Base-by-base conservation (phyloP, 2,113 vertebrate species). In the Cathartes aura region DNA sequence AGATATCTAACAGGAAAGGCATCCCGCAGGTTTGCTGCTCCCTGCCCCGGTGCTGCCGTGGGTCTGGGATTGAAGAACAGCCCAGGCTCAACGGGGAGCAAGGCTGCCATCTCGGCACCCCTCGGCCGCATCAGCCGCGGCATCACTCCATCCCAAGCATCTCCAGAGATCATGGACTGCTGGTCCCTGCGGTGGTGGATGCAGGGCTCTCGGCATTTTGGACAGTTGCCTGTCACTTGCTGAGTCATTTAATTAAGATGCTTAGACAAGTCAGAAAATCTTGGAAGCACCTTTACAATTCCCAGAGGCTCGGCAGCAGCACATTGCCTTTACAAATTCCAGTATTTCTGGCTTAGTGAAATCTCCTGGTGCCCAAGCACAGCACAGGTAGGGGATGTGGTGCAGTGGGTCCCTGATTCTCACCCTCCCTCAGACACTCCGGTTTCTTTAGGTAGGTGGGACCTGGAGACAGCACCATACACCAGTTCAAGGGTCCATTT, bases 81-180 rank as follows among this genome's bases (percentile, higher is more conserved):
- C 53, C 14, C 59, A 8, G 55, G 59, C 29, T 59, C 74, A 13
- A 20, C 1, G 0, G 48, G 53, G 21, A 36, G 8, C 59, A 24
- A 18, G 0, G 0, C n/a, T 58, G 52, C 38, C 60, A 21, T 2
- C 52, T 8, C 83, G 38, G 76, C 76, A 34, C 1, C 76, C 30
- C 27, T 59, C 4, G 2, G 60, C 8, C 7, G 0, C 67, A 10
- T 8, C 36, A 4, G 36, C 42, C 6, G 1, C 59, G 71, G 45
- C 89, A 50, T 32, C n/a, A 0, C 62, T 70, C 19, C 66, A 5
- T 22, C 38, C 68, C 84, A 4, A 22, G 8, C 5, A 14, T 67
- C 80, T 59, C 79, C 0, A 0, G 32, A 16, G 56, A 18, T 38
- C 17, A 1, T 1, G 3, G 38, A 55, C 13, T 8, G 0, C 15